Evolutionary conservation across 2,797 vertebrate genomes (phyloP).

Genomic region (Setipinna tenuifilis): DNA sequence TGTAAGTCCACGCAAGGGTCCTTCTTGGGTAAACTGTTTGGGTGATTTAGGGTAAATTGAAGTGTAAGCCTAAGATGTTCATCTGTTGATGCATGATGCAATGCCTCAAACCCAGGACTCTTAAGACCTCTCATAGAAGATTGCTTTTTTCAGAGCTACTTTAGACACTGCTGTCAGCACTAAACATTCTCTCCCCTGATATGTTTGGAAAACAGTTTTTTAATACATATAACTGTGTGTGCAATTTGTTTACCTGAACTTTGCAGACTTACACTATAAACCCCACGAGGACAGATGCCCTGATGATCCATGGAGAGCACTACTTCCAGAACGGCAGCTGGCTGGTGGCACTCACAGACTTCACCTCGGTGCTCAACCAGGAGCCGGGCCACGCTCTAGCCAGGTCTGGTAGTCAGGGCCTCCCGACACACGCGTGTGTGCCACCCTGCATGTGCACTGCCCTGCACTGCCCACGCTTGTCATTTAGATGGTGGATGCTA

Average conservation of each 20-base stretch:
- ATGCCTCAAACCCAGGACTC: no score
- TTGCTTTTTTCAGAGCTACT: background rate
- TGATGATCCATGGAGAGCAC: slow-evolving; percentile 70
- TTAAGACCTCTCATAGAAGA: background rate
- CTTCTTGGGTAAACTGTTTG: background rate
- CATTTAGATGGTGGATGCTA: no score
- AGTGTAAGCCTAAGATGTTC: background rate
- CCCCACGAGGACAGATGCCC: slow-evolving; percentile 69
- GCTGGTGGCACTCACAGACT: slow-evolving; percentile 68
- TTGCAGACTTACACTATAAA: slow-evolving; percentile 60
- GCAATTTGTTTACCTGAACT: background rate
- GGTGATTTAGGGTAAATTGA: background rate
- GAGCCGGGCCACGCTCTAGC: slow-evolving; percentile 65
- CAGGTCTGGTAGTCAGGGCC: slow-evolving; percentile 60
- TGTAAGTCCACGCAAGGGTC: background rate
- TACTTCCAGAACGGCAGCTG: slow-evolving; percentile 68
- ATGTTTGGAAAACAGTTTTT: background rate
- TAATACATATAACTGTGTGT: background rate
- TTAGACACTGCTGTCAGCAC: background rate
- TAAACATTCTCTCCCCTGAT: no score
- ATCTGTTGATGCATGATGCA: background rate
- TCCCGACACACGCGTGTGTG: background rate
- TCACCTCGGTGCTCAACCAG: slow-evolving; percentile 71
- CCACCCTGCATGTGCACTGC: background rate
- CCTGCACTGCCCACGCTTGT: no score